Evolutionary conservation across 2,888 invertebrate species (phyloP), one percentile per base, ranked within the genome.

Genomic region (Bombyx huttoni): DNA sequence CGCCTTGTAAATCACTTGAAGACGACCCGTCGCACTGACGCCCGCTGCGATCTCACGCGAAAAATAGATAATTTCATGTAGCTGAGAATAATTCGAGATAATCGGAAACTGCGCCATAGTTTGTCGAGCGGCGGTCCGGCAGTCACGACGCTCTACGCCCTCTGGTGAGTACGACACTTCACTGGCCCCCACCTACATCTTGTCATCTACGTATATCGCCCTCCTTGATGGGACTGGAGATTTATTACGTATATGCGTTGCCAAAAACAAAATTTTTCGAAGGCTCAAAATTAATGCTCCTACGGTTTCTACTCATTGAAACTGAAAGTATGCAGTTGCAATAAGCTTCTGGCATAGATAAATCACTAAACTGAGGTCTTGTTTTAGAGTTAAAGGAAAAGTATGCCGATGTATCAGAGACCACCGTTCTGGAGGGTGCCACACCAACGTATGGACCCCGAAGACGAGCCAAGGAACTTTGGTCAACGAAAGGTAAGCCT

Each of bases 371-470:
- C 6, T 40, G 40, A 10, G 3, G 3, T 40, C 9, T 40, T 40
- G 8, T 40, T 40, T 10, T 40, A 40, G 40, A 40, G 2, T 40
- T 40, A 12, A 40, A 12, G 7, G 40, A 40, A 40, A 54, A 65
- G 56, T 56, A 90, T 91, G 90, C 89, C 91, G 63, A 62, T 76
- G 70, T 91, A 90, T 75, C 90, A 91, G 70, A 83, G 92, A 61
- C 91, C 92, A 49, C 84, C 91, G 49, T 92, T 92, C 77, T 92
- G 92, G 92, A 83, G 89, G 46, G 78, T 90, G 48, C 90, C 90
- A 8, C 79, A 81, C 58, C 78, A 78, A 57, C 75, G 88, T 9
- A 69, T 56, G 3, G 87, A 89, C 58, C 89, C 89, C 54, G 89
- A 80, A 49, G 79, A 85, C 53, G 83, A 76, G 54, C 63, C 73